Evolutionary conservation across 2,797 vertebrate species (phyloP).

Genomic region (Crenuchus spilurus): DNA sequence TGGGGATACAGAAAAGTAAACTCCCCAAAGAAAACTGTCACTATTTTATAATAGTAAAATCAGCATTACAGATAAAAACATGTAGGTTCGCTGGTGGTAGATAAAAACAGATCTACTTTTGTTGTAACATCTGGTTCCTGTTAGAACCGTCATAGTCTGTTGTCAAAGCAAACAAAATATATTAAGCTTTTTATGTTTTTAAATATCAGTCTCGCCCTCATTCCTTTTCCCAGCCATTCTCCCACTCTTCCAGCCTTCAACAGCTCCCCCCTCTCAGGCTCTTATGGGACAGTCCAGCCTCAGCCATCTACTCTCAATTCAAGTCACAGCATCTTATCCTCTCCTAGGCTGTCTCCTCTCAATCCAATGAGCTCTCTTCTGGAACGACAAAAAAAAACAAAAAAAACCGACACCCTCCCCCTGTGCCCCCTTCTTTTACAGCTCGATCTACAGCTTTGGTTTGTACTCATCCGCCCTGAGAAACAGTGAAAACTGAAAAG

Average conservation of each 20-base stretch:
- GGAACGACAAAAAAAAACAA: conserved; percentile 62
- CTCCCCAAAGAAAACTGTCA: no score
- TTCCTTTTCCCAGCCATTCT: conserved; percentile 3
- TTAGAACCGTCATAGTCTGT: no score
- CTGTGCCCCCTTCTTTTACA: conserved; percentile 9
- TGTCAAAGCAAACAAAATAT: no score
- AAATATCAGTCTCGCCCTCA: not conserved
- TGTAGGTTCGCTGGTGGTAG: no score
- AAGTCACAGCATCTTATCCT: conserved; percentile 65
- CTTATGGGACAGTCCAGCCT: conserved; percentile 62
- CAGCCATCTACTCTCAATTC: conserved; percentile 72
- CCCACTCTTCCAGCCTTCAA: conserved; percentile 1
- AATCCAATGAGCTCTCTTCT: conserved; percentile 74
- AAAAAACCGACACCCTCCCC: conserved; percentile 30
- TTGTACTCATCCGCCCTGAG: conserved; percentile 61
- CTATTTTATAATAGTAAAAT: no score
- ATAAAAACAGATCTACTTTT: no score
- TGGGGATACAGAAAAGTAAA: no score
- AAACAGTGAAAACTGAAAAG: conserved; percentile 59
- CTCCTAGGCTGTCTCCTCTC: conserved; percentile 69
- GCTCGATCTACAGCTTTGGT: conserved; percentile 64
- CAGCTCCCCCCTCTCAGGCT: conserved; percentile 48
- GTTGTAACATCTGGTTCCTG: no score
- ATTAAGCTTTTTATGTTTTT: no score
- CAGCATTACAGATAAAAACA: no score